These are phyloP conservation scores for Anastatus disparis DNA, from an alignment of 1,140 invertebrate genomes.

Conservation along the genomic window DNA sequence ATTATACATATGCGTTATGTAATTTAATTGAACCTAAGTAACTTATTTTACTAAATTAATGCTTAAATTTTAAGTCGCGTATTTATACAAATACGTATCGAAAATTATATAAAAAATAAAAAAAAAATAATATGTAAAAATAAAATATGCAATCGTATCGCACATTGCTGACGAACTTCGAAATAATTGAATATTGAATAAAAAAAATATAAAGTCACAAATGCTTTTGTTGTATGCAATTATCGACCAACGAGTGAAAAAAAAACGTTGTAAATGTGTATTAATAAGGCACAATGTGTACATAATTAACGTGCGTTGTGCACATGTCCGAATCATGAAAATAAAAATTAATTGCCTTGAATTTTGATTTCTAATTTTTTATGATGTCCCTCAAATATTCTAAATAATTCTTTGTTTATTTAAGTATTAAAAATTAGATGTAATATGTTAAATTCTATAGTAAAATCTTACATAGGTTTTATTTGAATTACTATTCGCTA, in stretches of 20 bases:
- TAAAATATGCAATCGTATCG: constrained; percentile 13
- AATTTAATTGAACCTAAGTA: constrained; percentile 57
- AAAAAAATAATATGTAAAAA: not conserved
- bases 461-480: no score
- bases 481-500: no score
- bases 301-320: constrained; percentile 21
- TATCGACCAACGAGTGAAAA: constrained; percentile 22
- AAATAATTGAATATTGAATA: not conserved
- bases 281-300: constrained; percentile 28
- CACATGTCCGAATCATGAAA: constrained; percentile 41
- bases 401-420: no score
- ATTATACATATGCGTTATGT: not conserved
- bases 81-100: constrained; percentile 47
- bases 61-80: constrained; percentile 46
- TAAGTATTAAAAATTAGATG: no score
- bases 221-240: constrained; percentile 25
- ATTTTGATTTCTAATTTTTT: no score
- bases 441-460: no score
- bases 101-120: constrained; percentile 18
- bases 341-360: constrained; percentile 52
- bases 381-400: no score
- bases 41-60: constrained; percentile 60
- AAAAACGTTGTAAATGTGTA: constrained; percentile 58
- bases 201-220: constrained; percentile 4
- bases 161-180: no score